Evolutionary conservation across 2,888 invertebrate species (phyloP).

Genomic region (Drosophila prolongata): DNA sequence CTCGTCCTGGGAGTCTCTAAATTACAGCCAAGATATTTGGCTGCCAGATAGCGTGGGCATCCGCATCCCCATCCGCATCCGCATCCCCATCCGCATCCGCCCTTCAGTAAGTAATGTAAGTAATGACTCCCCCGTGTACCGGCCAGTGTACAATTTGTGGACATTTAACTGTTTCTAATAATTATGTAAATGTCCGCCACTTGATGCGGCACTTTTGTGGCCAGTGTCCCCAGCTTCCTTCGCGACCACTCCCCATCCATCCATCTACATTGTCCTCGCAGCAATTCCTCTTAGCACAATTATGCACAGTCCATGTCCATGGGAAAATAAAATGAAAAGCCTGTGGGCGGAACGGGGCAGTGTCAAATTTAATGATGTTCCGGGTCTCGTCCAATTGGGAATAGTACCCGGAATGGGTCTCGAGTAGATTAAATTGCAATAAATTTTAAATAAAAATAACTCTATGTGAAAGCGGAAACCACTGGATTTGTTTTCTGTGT

Average conservation of each 20-base stretch:
- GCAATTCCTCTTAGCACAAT: constrained; percentile 55
- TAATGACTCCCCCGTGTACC: constrained; percentile 71
- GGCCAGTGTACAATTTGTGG: constrained; percentile 70
- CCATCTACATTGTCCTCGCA: constrained; percentile 10
- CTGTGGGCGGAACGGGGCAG: constrained; percentile 26
- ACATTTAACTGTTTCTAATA: constrained; percentile 79
- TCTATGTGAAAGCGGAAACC: background rate
- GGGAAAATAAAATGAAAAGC: constrained; percentile 43
- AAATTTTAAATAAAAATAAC: constrained; percentile 18
- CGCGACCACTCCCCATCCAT: constrained; percentile 25
- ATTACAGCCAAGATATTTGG: constrained; percentile 66
- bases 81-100: constrained; percentile 21
- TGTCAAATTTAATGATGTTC: constrained; percentile 70
- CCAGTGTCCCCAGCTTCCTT: constrained; percentile 5
- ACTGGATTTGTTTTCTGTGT: background rate
- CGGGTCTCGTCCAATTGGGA: constrained; percentile 21
- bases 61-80: constrained; percentile 6
- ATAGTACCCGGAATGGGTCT: background rate
- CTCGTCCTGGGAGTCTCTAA: constrained; percentile 48
- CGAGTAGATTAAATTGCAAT: constrained; percentile 36
- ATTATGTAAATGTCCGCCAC: constrained; percentile 77
- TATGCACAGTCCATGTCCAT: constrained; percentile 58
- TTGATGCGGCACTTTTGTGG: constrained; percentile 56
- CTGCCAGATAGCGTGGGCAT: constrained; percentile 68
- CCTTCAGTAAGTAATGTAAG: constrained; percentile 28